These are phyloP conservation scores for Drosophila yooni DNA, from an alignment of 2,888 invertebrate species.

Conservation along the genomic window DNA sequence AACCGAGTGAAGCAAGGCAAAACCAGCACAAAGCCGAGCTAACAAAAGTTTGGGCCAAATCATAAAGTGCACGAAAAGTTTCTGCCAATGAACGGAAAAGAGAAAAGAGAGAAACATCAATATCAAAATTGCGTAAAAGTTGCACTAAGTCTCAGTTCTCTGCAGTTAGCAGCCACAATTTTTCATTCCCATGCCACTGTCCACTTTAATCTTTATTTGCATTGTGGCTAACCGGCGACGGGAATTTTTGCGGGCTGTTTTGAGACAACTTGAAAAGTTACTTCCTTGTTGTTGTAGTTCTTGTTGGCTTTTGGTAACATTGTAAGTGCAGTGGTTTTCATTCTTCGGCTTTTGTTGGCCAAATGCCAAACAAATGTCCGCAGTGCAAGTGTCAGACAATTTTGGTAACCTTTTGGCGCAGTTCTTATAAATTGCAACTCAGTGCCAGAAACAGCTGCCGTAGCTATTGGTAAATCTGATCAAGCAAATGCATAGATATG, in stretches of 20 bases:
- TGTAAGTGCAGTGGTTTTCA: slow-evolving; percentile 19
- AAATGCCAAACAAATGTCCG: slow-evolving; percentile 37
- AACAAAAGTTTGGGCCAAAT: slow-evolving; percentile 67
- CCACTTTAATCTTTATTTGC: slow-evolving; percentile 70
- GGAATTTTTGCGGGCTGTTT: slow-evolving; percentile 60
- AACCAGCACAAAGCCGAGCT: slow-evolving; percentile 36
- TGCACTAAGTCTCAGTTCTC: slow-evolving; percentile 33
- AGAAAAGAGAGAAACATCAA: slow-evolving; percentile 60
- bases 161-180: slow-evolving; percentile 2
- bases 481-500: slow-evolving; percentile 17
- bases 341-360: slow-evolving; percentile 22
- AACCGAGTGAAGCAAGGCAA: slow-evolving; percentile 9
- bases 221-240: slow-evolving; percentile 64
- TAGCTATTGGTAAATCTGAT: slow-evolving; percentile 28
- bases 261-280: slow-evolving; percentile 54
- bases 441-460: slow-evolving; percentile 6
- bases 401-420: slow-evolving; percentile 35
- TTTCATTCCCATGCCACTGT: slow-evolving; percentile 36
- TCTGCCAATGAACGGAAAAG: slow-evolving; percentile 16
- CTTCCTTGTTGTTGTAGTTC: slow-evolving; percentile 11
- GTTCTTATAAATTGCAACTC: slow-evolving; percentile 32
- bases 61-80: slow-evolving; percentile 70
- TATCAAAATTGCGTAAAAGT: slow-evolving; percentile 58
- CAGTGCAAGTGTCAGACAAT: slow-evolving; percentile 44
- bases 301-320: slow-evolving; percentile 11